Conservation (phyloP, 37 sponge, comb jelly and placozoan species). For the Sycon ciliatum region DNA sequence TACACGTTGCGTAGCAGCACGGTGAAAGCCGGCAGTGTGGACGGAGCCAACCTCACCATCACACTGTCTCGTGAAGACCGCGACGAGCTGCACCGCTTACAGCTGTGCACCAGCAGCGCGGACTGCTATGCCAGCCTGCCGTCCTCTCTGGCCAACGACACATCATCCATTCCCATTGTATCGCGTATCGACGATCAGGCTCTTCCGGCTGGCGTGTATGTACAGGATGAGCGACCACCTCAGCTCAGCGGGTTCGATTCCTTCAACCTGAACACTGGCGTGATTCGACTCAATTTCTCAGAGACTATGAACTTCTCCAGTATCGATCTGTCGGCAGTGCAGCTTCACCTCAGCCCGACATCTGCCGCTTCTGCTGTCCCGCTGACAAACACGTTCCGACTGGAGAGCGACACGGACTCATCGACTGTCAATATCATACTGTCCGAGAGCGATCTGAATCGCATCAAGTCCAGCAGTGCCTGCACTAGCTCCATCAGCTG, state of each 20-base stretch:
- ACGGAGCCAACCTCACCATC: slow-evolving; percentile 23
- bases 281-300: slow-evolving; percentile 12
- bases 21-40: slow-evolving; percentile 13
- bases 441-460: slow-evolving; percentile 45
- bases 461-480: slow-evolving; percentile 27
- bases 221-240: slow-evolving; percentile 28
- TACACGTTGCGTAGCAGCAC: slow-evolving; percentile 36
- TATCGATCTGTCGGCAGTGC: slow-evolving; percentile 5
- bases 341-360: slow-evolving; percentile 10
- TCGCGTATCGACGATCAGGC: slow-evolving; percentile 25
- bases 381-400: background rate
- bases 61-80: slow-evolving; percentile 33
- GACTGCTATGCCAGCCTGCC: slow-evolving; percentile 46
- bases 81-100: slow-evolving; percentile 46
- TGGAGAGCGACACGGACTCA: slow-evolving; percentile 27
- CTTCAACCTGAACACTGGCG: slow-evolving; percentile 11
- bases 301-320: slow-evolving; percentile 18
- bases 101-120: slow-evolving; percentile 43
- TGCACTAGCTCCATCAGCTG: slow-evolving; percentile 19
- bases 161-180: slow-evolving; percentile 42
- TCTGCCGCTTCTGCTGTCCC: background rate
- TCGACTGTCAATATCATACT: slow-evolving; percentile 26
- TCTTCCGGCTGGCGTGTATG: slow-evolving; percentile 23
- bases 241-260: slow-evolving; percentile 5
- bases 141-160: slow-evolving; percentile 24